phyloP scores from a whole-genome alignment of 1,140 invertebrate species.

The Ptiloglossa arizonensis region DNA sequence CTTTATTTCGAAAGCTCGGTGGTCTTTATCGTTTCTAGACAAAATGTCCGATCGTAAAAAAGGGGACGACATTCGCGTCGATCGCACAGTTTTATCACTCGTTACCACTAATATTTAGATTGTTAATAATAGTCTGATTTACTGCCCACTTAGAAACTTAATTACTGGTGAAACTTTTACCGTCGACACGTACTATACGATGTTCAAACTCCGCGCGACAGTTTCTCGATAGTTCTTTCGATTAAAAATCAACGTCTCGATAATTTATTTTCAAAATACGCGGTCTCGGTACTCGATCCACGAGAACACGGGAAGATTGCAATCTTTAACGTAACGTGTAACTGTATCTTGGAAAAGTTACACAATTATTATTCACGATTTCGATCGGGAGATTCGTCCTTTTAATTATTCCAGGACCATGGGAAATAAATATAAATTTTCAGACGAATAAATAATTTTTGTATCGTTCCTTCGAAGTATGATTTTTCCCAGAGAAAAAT shows the following conservation, averaged over 20 bases:
- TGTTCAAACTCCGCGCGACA: background rate
- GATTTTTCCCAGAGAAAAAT: too few relatives aligned
- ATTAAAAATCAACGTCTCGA: background rate
- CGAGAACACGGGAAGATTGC: too few relatives aligned
- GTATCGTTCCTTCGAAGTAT: too few relatives aligned
- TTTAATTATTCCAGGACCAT: too few relatives aligned
- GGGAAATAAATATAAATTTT: too few relatives aligned
- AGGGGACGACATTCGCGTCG: background rate
- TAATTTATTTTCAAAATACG: constrained; percentile 2
- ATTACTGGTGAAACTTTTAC: background rate
- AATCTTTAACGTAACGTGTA: too few relatives aligned
- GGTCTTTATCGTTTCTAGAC: constrained; percentile 8
- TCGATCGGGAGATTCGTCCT: too few relatives aligned
- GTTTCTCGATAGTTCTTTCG: background rate
- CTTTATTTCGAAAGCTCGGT: background rate
- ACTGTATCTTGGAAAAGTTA: too few relatives aligned
- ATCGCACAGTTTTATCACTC: background rate
- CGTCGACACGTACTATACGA: background rate
- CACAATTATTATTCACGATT: too few relatives aligned
- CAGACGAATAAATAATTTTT: too few relatives aligned
- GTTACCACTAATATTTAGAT: constrained; percentile 3
- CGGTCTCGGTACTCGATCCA: too few relatives aligned
- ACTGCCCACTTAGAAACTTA: background rate
- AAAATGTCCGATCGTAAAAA: constrained; percentile 19
- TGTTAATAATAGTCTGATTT: background rate